Base-by-base conservation (phyloP, 2,888 invertebrate species). In the Pollenia angustigena region DNA sequence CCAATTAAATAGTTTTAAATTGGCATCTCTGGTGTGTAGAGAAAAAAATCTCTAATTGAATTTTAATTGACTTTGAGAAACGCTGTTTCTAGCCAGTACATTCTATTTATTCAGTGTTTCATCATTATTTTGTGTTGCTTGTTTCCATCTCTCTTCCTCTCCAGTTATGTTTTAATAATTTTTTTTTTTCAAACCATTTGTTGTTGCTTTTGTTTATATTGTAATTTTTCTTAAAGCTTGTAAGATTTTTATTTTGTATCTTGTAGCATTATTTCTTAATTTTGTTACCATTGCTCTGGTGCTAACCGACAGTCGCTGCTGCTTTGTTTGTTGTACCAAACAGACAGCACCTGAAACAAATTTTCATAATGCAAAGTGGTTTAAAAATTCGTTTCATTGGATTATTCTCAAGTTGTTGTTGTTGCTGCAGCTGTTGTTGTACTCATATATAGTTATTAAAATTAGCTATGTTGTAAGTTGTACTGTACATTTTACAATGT, bases 381-480 rank as follows among this genome's bases (percentile, higher is more conserved):
- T 84, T 84, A 50, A 84, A 84, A 84, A 84, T 84, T 84, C 84
- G 84, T 85, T 80, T 80, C 79, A 85, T 80, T 85, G 84, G 79
- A 85, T 85, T 85, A 80, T 85, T 85, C 79, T 85, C 79, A 74
- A 85, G 79, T 68, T 79, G 64, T 42, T 72, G 54, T 64, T 64
- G 71, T 56, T 58, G 56, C 14, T 72, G 14, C 32, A 32, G 64
- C 40, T 72, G 54, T 64, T 64, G 71, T 14, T 54, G 11, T 54
- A 9, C n/a, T 54, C n/a, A 2, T 58, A 58, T 79, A 58, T 62
- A 62, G 52, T 66, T 78, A 66, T 64, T 62, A 72, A 81, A 62
- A 42, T 66, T 56, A 74, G 64, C 18, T 48, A 40, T 81, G 76
- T 76, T 76, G 76, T 40, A 69, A 76, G 46, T 74, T 74, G 68